Evolutionary conservation across 2,113 vertebrate species (phyloP).

Genomic region (Mungos mungo): DNA sequence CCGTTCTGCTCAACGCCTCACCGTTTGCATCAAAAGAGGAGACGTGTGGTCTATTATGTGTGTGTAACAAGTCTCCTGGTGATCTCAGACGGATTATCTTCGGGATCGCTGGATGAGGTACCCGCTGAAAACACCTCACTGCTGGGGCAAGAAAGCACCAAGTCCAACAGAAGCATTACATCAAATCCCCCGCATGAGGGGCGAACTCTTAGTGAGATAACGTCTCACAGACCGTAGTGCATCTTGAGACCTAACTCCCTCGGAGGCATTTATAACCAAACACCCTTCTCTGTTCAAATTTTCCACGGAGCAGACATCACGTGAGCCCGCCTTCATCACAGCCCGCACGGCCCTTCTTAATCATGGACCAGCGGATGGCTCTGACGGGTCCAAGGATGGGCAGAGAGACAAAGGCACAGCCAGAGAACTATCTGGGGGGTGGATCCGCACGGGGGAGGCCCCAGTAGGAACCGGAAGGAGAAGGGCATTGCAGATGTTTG

Average conservation of each 20-base stretch:
- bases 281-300: not conserved
- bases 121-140: not conserved
- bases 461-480: too few species aligned
- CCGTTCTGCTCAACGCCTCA: fast-evolving
- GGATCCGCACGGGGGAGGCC: not conserved
- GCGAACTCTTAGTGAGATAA: not conserved
- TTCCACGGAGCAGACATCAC: fast-evolving
- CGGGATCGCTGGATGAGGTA: not conserved
- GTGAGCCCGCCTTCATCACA: not conserved
- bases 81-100: not conserved
- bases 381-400: not conserved
- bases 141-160: not conserved
- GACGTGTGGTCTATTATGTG: too few species aligned
- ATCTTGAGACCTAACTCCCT: not conserved
- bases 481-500: not conserved
- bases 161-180: not conserved
- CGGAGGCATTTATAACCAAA: not conserved
- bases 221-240: not conserved
- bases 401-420: not conserved
- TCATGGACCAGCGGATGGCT: not conserved
- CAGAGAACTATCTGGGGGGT: fast-evolving
- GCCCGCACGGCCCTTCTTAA: not conserved
- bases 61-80: not conserved
- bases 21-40: not conserved
- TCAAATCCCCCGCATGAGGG: not conserved